Percentiles rank a stretch among this genome's conserved stretches.
Evolutionary conservation across 2,113 vertebrate genomes (phyloP).

Genomic region (Triplophysa rosa): DNA sequence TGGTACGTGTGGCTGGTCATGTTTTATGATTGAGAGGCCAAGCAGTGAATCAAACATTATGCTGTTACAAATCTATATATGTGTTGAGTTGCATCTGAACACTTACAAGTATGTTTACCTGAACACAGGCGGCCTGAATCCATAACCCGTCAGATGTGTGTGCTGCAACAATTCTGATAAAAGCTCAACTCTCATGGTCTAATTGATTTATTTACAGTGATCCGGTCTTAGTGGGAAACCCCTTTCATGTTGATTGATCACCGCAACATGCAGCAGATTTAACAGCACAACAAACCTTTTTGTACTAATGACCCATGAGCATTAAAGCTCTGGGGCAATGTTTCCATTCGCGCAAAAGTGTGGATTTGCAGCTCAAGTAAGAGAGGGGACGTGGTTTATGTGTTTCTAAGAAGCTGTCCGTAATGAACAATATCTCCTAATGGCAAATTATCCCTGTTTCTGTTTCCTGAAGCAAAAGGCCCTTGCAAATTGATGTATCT

Average conservation of each 20-base stretch:
- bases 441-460: conserved; percentile 91
- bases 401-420: conserved; percentile 82
- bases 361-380: conserved; percentile 91
- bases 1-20: neutral
- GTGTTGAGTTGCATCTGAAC: neutral
- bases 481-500: conserved; percentile 96
- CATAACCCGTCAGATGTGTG: conserved; percentile 15
- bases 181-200: conserved; percentile 59
- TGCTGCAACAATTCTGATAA: conserved; percentile 40
- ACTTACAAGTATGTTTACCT: conserved; percentile 13
- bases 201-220: conserved; percentile 90
- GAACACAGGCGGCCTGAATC: conserved; percentile 5
- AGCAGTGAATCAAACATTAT: neutral
- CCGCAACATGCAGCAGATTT: conserved; percentile 83
- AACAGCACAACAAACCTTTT: conserved; percentile 90
- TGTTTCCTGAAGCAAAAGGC: conserved; percentile 88
- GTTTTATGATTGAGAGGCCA: neutral
- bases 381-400: conserved; percentile 84
- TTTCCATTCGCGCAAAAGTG: conserved; percentile 85
- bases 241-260: conserved; percentile 90
- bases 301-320: conserved; percentile 86
- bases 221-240: conserved; percentile 77
- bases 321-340: conserved; percentile 82
- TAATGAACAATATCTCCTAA: conserved; percentile 93
- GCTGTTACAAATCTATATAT: neutral